Evolutionary conservation across 2,797 vertebrate species (phyloP).

Genomic region (Peromyscus attwateri): DNA sequence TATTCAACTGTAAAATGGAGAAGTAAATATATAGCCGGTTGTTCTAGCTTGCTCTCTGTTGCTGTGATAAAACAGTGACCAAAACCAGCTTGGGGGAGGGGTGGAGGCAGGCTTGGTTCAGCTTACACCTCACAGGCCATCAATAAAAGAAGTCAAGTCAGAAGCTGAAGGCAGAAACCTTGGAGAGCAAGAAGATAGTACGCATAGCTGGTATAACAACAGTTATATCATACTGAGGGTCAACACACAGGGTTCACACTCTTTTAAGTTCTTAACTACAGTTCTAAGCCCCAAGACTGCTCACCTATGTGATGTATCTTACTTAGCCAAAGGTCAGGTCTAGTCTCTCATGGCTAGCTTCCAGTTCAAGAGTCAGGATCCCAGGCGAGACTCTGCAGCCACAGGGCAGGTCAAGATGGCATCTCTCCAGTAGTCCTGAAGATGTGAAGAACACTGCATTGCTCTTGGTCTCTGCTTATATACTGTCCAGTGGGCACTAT

Average conservation of each 20-base stretch:
- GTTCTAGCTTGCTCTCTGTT: neutral
- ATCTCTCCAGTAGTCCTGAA: neutral
- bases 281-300: neutral
- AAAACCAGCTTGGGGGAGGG: neutral
- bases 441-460: neutral
- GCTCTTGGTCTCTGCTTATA: neutral
- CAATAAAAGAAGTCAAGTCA: neutral
- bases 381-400: neutral
- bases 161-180: neutral
- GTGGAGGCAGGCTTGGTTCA: neutral
- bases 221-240: neutral
- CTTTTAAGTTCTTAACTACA: neutral
- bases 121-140: neutral
- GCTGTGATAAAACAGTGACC: neutral
- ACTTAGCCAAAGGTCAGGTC: neutral
- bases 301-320: neutral
- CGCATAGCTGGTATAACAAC: neutral
- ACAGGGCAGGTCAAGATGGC: no score
- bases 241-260: neutral
- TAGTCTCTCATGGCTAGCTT: neutral
- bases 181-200: neutral
- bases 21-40: neutral
- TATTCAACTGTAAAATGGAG: neutral
- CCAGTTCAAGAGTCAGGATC: neutral
- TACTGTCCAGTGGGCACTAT: neutral